Evolutionary conservation across 2,797 vertebrate genomes (phyloP).

Genomic region (Siniperca undulata): DNA sequence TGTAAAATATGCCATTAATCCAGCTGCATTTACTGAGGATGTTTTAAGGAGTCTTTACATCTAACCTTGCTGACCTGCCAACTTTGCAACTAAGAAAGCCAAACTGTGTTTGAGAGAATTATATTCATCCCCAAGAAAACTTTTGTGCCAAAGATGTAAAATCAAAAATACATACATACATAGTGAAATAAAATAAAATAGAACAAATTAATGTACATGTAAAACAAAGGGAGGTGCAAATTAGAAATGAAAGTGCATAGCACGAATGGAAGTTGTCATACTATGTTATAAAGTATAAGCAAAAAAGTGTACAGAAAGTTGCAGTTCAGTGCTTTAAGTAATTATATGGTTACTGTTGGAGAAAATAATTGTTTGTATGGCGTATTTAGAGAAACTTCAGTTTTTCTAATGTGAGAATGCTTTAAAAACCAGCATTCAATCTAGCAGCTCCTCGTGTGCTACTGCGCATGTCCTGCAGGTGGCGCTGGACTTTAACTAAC

Average conservation of each 20-base stretch:
- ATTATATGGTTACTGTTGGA: neutral
- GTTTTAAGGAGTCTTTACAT: neutral
- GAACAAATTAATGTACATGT: neutral
- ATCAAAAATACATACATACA: neutral
- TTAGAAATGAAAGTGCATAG: neutral
- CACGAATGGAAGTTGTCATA: neutral
- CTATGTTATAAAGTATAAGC: neutral
- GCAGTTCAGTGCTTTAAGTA: neutral
- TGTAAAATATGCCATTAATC: neutral
- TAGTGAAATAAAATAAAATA: neutral
- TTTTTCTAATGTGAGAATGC: too few species aligned
- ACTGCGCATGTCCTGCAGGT: constrained; percentile 61
- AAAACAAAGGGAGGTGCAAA: neutral
- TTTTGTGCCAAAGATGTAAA: neutral
- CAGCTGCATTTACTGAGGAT: neutral
- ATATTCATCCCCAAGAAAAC: neutral
- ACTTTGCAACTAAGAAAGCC: neutral
- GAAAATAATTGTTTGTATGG: neutral
- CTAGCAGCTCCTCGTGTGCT: neutral
- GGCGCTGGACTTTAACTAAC: constrained; percentile 73
- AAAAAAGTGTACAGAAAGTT: neutral
- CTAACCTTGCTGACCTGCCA: neutral
- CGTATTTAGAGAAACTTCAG: neutral
- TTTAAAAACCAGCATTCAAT: neutral
- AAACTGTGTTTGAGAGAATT: neutral